These are phyloP conservation scores for Lithophane leautieri DNA, from an alignment of 2,888 invertebrate genomes.

Conservation along the genomic window DNA sequence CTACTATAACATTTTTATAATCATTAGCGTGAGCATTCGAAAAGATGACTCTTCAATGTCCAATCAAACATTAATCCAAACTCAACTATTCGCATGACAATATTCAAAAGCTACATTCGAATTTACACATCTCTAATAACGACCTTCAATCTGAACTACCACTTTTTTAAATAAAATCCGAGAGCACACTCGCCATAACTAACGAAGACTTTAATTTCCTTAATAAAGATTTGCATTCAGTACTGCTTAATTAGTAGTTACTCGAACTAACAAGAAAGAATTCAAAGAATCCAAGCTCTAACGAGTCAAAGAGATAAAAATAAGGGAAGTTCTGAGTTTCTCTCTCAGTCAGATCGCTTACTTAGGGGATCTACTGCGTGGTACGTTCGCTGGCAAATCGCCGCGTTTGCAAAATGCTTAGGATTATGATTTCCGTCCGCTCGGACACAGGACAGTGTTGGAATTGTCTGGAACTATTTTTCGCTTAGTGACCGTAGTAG, in stretches of 20 bases:
- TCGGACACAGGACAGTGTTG: slow-evolving; percentile 44
- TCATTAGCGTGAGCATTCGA: too few relatives aligned
- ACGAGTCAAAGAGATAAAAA: slow-evolving; percentile 48
- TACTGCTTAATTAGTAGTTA: slow-evolving; percentile 56
- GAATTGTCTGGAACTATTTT: slow-evolving; percentile 42
- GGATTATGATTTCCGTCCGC: slow-evolving; percentile 60
- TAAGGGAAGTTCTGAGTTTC: slow-evolving; percentile 9
- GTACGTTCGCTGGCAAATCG: slow-evolving; percentile 52
- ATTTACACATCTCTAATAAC: background rate
- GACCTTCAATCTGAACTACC: background rate
- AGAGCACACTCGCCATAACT: slow-evolving; percentile 8
- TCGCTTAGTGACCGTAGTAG: slow-evolving; percentile 3
- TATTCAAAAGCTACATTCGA: background rate
- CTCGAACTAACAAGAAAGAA: slow-evolving; percentile 54
- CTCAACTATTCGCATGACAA: too few relatives aligned
- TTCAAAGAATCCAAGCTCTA: slow-evolving; percentile 49
- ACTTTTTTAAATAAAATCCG: background rate
- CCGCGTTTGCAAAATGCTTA: slow-evolving; percentile 55
- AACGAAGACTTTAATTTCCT: slow-evolving; percentile 54
- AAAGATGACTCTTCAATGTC: too few relatives aligned
- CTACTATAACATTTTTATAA: too few relatives aligned
- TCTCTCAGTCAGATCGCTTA: slow-evolving; percentile 40
- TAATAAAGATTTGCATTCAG: slow-evolving; percentile 62
- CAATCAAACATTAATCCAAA: too few relatives aligned
- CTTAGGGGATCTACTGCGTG: slow-evolving; percentile 31